A percentile compares a stretch with the other conserved stretches of the same genome.
These are phyloP conservation scores for Lophotriccus pileatus DNA, from an alignment of 2,797 vertebrate species.

Conservation along the genomic window DNA sequence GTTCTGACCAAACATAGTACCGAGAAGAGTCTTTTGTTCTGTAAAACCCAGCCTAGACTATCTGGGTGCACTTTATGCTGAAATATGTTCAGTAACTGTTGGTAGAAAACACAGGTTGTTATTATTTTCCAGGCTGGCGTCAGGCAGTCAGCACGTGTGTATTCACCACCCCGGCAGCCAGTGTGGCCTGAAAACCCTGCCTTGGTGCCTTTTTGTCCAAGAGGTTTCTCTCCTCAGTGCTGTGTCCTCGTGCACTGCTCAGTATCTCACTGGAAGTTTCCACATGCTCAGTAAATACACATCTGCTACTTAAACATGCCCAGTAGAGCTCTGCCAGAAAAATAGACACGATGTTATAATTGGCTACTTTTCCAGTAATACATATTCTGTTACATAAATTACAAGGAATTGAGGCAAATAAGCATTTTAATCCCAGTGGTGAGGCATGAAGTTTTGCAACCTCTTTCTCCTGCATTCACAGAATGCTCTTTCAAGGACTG, in stretches of 20 bases:
- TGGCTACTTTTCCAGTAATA: background rate
- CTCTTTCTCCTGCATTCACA: background rate
- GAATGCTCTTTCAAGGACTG: background rate
- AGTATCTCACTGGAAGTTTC: background rate
- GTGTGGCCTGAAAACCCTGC: background rate
- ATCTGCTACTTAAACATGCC: background rate
- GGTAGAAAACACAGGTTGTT: background rate
- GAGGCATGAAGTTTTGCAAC: background rate
- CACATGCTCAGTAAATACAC: background rate
- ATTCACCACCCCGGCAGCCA: background rate
- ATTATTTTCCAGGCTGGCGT: background rate
- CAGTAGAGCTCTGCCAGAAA: background rate
- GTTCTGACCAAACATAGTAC: background rate
- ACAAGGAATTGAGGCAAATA: background rate
- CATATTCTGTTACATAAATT: background rate
- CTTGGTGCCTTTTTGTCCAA: background rate
- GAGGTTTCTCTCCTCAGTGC: background rate
- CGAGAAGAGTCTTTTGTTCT: background rate
- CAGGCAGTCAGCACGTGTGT: background rate
- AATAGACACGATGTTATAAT: background rate
- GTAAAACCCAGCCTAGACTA: background rate
- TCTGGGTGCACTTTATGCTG: rapidly evolving
- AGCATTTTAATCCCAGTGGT: conserved; percentile 4
- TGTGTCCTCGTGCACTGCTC: background rate
- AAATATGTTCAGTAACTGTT: background rate